Conservation (phyloP, 2,888 invertebrate genomes). For the Furcula furcula region DNA sequence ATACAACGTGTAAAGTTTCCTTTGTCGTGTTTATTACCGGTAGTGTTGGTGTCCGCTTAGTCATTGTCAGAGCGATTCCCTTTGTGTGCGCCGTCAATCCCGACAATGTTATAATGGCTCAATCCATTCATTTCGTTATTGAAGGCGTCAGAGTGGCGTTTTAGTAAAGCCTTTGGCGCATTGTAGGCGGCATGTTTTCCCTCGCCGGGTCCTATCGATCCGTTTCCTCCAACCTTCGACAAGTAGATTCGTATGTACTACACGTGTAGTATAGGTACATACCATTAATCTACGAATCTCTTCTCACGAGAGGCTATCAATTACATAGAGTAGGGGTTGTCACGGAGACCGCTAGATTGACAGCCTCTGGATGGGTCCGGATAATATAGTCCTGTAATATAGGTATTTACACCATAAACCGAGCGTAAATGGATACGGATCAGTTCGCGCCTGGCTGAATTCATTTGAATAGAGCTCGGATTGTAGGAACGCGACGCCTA, state of each 20-base stretch:
- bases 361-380: slow-evolving; percentile 53
- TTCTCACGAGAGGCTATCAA: slow-evolving; percentile 54
- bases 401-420: slow-evolving; percentile 38
- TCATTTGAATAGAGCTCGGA: slow-evolving; percentile 50
- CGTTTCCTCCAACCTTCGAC: too few species aligned
- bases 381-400: slow-evolving; percentile 48
- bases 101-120: slow-evolving; percentile 49
- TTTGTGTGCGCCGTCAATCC: slow-evolving; percentile 49
- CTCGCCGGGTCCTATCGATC: slow-evolving; percentile 22
- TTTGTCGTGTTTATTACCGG: slow-evolving; percentile 41
- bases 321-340: slow-evolving; percentile 51
- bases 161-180: slow-evolving; percentile 39
- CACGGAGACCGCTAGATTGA: slow-evolving; percentile 64
- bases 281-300: slow-evolving; percentile 28
- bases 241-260: slow-evolving; percentile 43
- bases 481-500: slow-evolving; percentile 42
- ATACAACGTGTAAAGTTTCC: slow-evolving; percentile 24
- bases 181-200: slow-evolving; percentile 32
- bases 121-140: slow-evolving; percentile 42
- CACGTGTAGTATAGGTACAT: slow-evolving; percentile 13
- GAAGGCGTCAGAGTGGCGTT: slow-evolving; percentile 34
- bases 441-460: slow-evolving; percentile 47
- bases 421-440: slow-evolving; percentile 53
- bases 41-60: slow-evolving; percentile 45
- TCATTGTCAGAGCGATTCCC: slow-evolving; percentile 48